phyloP scores from a whole-genome alignment of 2,888 invertebrate species.

The Mesoligia furuncula region DNA sequence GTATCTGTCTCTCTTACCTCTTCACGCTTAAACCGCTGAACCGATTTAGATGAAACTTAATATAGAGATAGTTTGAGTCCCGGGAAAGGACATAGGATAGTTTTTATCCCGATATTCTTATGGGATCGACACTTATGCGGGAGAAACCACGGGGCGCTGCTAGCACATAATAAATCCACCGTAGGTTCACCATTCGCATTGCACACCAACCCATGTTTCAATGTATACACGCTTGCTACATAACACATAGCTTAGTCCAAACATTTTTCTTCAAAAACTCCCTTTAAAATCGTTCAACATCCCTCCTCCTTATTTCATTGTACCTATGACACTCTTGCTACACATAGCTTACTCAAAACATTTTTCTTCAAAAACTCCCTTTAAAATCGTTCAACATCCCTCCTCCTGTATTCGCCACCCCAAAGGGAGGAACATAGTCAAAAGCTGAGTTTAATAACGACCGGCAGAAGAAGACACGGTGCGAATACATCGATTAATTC shows the following conservation, averaged over 20 bases:
- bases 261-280: not conserved
- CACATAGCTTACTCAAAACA: not conserved
- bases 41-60: too few relatives aligned
- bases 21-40: too few relatives aligned
- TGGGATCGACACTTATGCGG: too few relatives aligned
- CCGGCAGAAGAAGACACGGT: slow-evolving; percentile 22
- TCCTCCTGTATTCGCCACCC: not conserved
- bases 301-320: too few relatives aligned
- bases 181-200: not conserved
- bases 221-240: not conserved
- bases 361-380: not conserved
- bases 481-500: slow-evolving; percentile 54
- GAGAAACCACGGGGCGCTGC: too few relatives aligned
- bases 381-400: not conserved
- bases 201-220: not conserved
- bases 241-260: not conserved
- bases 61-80: too few relatives aligned
- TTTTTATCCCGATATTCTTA: too few relatives aligned
- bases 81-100: too few relatives aligned
- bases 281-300: not conserved
- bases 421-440: slow-evolving; percentile 7
- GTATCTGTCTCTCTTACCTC: too few relatives aligned
- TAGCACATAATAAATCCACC: not conserved
- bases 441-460: slow-evolving; percentile 32
- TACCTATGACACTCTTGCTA: too few relatives aligned